Conservation (phyloP, 2,113 vertebrate species). For the Pandion haliaetus region DNA sequence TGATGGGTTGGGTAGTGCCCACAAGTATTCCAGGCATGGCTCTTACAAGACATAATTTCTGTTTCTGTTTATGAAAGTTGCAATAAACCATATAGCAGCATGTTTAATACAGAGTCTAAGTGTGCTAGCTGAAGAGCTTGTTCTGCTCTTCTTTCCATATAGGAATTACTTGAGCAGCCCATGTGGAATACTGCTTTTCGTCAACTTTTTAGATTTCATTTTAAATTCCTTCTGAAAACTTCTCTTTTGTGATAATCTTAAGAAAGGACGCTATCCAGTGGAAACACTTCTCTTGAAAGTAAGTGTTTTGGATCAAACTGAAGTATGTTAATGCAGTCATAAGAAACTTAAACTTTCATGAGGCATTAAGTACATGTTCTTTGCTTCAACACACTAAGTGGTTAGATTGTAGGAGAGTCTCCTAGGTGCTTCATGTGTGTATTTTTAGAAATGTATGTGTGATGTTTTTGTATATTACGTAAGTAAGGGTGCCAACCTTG, state of each 20-base stretch:
- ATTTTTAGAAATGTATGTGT: not conserved
- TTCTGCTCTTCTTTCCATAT: not conserved
- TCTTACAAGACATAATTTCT: not conserved
- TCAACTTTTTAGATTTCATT: not conserved
- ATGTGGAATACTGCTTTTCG: not conserved
- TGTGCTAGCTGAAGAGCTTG: not conserved
- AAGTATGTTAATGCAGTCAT: not conserved
- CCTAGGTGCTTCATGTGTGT: not conserved
- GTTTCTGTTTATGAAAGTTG: not conserved
- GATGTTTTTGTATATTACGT: accelerated
- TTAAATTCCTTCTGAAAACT: not conserved
- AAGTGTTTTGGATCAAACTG: not conserved
- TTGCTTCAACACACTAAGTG: not conserved
- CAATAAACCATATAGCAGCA: not conserved
- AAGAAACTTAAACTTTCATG: not conserved
- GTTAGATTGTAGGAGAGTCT: not conserved
- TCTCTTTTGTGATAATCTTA: not conserved
- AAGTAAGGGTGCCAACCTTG: not conserved
- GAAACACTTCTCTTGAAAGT: not conserved
- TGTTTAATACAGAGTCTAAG: not conserved
- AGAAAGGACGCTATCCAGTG: not conserved
- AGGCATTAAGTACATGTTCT: not conserved
- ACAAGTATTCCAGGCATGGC: not conserved
- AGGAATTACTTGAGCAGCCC: not conserved
- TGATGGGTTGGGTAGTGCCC: not conserved